Conservation (phyloP, 2,113 vertebrate species). For the Herpetotheres cachinnans region DNA sequence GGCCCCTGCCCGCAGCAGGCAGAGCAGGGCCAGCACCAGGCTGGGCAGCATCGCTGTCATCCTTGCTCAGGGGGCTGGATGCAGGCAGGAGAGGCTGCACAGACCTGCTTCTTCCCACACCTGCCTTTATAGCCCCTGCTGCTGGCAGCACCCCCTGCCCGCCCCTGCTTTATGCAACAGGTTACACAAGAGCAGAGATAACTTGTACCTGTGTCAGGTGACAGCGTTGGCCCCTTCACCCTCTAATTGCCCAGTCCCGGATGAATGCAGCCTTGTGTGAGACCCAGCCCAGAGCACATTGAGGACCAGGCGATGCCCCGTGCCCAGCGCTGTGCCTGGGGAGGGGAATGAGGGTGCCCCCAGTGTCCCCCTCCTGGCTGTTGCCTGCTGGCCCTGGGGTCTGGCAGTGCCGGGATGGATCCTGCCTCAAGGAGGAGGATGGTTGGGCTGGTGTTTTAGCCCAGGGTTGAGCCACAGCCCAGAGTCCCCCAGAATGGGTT, state of each 20-base stretch:
- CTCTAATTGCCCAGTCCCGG: neutral
- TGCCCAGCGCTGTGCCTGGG: accelerated
- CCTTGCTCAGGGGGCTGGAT: neutral
- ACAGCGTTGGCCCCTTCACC: neutral
- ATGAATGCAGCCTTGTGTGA: conserved; percentile 8
- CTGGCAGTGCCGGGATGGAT: accelerated
- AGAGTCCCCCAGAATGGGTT: neutral
- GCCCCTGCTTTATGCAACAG: neutral
- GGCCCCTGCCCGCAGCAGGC: conserved; percentile 7
- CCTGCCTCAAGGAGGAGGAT: neutral
- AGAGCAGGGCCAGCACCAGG: conserved; percentile 63
- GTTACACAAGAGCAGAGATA: conserved; percentile 7
- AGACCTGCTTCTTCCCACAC: neutral
- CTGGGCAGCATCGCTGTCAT: conserved; percentile 56
- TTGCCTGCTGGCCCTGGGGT: neutral
- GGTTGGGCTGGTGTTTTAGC: neutral
- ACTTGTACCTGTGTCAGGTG: neutral
- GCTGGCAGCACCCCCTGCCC: neutral
- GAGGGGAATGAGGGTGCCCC: neutral
- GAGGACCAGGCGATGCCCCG: accelerated
- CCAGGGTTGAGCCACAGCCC: neutral
- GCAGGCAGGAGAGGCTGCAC: neutral
- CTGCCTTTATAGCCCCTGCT: neutral
- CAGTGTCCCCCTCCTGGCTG: neutral
- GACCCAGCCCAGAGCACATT: accelerated